phyloP scores from a whole-genome alignment of 1,140 invertebrate genomes.

The Zaprionus taronus region DNA sequence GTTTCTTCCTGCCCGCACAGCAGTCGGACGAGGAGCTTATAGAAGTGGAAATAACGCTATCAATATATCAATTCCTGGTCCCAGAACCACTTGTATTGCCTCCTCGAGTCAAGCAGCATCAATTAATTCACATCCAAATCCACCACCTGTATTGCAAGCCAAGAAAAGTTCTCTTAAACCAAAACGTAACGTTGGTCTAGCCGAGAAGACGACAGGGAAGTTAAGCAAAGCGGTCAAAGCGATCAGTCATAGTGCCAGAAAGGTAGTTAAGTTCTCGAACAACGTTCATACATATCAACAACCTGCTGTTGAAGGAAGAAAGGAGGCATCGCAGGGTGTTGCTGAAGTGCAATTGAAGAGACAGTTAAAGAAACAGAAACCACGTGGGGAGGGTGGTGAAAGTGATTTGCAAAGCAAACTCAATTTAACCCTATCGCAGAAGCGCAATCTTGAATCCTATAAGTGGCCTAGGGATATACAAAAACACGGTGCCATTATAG shows the following conservation, averaged over 20 bases:
- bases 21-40: constrained; percentile 16
- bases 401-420: constrained; percentile 28
- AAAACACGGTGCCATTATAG: constrained; percentile 24
- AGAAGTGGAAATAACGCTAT: not conserved
- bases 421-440: not conserved
- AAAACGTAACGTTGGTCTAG: not conserved
- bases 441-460: not conserved
- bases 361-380: constrained; percentile 58
- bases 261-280: constrained; percentile 67
- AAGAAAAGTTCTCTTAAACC: constrained; percentile 62
- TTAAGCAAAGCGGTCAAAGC: not conserved
- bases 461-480: constrained; percentile 8
- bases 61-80: constrained; percentile 19
- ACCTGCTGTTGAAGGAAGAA: constrained; percentile 24
- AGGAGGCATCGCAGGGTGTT: constrained; percentile 48
- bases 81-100: constrained; percentile 31
- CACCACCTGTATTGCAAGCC: not conserved
- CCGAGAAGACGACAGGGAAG: constrained; percentile 11
- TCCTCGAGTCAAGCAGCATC: constrained; percentile 26
- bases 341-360: constrained; percentile 57
- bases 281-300: constrained; percentile 50
- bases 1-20: constrained; percentile 26
- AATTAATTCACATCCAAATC: not conserved
- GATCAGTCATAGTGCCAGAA: constrained; percentile 20
- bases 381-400: constrained; percentile 24